phyloP scores from a whole-genome alignment of 2,797 vertebrate species.

The Acanthurus leucopareius region DNA sequence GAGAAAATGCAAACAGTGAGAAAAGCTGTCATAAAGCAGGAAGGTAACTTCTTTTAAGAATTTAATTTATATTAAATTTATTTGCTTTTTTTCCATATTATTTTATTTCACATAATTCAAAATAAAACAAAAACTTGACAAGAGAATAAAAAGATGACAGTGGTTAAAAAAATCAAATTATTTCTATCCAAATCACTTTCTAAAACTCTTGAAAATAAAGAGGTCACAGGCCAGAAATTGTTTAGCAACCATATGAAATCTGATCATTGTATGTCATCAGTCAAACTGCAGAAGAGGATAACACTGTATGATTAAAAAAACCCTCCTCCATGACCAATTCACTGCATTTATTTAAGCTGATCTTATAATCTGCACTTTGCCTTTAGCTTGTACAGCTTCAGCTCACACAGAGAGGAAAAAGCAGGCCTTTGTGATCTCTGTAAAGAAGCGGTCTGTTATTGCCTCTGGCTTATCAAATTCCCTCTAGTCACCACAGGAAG shows the following conservation, averaged over 20 bases:
- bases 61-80: too few species aligned
- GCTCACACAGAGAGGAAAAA: conserved; percentile 32
- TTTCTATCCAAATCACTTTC: neutral
- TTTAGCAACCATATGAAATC: neutral
- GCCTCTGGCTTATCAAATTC: conserved; percentile 69
- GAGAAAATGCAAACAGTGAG: too few species aligned
- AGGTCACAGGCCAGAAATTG: neutral
- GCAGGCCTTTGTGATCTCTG: conserved; percentile 47
- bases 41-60: too few species aligned
- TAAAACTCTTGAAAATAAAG: neutral
- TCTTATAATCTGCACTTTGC: conserved; percentile 50
- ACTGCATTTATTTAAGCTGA: conserved; percentile 45
- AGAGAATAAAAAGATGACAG: too few species aligned
- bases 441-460: conserved; percentile 36
- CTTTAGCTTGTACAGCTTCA: conserved; percentile 31
- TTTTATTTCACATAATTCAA: too few species aligned
- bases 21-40: too few species aligned
- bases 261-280: conserved; percentile 1
- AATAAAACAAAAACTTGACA: too few species aligned
- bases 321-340: conserved; percentile 8
- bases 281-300: conserved; percentile 24
- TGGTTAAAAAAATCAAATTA: too few species aligned
- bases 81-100: too few species aligned
- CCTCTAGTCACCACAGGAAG: conserved; percentile 66
- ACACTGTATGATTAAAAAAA: conserved; percentile 16